These are phyloP conservation scores for Drosophila falleni DNA, from an alignment of 2,888 invertebrate genomes.

Conservation along the genomic window DNA sequence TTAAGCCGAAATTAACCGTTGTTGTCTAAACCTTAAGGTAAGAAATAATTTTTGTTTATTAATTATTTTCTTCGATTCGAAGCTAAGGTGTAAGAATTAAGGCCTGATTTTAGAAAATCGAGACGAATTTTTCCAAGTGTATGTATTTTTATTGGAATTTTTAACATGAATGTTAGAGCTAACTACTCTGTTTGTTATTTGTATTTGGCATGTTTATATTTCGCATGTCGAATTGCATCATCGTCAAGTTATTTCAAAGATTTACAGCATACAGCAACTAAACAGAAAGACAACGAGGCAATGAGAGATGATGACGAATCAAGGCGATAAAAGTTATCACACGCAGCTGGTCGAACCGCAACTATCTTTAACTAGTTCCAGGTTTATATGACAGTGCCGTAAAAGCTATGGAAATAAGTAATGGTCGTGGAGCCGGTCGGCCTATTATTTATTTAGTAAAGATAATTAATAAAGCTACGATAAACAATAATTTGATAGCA, in stretches of 20 bases:
- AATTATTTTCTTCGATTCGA: too few species aligned
- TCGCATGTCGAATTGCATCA: slow-evolving; percentile 69
- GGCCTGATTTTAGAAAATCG: too few species aligned
- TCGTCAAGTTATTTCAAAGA: slow-evolving; percentile 59
- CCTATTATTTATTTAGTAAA: slow-evolving; percentile 38
- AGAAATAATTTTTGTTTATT: too few species aligned
- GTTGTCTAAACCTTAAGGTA: too few species aligned
- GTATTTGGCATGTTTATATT: slow-evolving; percentile 46
- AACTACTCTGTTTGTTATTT: slow-evolving; percentile 43
- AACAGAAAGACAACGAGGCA: too few species aligned
- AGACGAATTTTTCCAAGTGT: too few species aligned
- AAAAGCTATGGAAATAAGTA: slow-evolving; percentile 38
- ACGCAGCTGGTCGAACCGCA: slow-evolving; percentile 28
- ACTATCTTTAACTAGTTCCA: slow-evolving; percentile 22
- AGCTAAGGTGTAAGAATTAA: too few species aligned
- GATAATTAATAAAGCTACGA: slow-evolving; percentile 75
- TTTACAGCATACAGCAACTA: slow-evolving; percentile 44
- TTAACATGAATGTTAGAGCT: slow-evolving; percentile 40
- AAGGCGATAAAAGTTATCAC: slow-evolving; percentile 64
- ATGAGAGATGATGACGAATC: slow-evolving; percentile 25
- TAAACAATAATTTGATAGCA: slow-evolving; percentile 57
- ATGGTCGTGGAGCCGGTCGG: slow-evolving; percentile 42
- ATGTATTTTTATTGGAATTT: slow-evolving; percentile 21
- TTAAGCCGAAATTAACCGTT: too few species aligned
- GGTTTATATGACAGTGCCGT: slow-evolving; percentile 30